Conservation (phyloP, 2,888 invertebrate species). For the Parnassius mnemosyne region DNA sequence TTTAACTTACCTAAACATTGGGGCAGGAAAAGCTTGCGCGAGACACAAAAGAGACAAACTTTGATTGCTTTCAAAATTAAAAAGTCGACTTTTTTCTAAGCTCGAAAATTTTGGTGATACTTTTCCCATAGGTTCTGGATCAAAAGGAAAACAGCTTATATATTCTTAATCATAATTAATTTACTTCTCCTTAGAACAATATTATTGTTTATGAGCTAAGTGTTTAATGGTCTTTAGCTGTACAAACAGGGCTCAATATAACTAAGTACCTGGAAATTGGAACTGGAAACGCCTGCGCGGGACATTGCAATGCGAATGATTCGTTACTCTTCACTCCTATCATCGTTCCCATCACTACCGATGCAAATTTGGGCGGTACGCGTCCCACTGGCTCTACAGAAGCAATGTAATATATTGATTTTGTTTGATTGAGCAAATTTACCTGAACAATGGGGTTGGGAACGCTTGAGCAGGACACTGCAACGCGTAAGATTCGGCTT, state of each 20-base stretch:
- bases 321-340: slow-evolving; percentile 72
- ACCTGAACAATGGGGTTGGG: slow-evolving; percentile 80
- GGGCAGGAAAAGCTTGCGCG: slow-evolving; percentile 86
- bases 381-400: slow-evolving; percentile 84
- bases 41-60: slow-evolving; percentile 81
- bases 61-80: slow-evolving; percentile 62
- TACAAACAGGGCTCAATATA: slow-evolving; percentile 10
- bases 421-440: slow-evolving; percentile 39
- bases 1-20: slow-evolving; percentile 83
- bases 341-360: slow-evolving; percentile 82
- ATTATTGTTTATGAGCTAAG: not conserved
- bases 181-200: not conserved
- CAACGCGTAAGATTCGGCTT: slow-evolving; percentile 68
- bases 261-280: slow-evolving; percentile 80
- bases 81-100: slow-evolving; percentile 67
- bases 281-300: slow-evolving; percentile 84
- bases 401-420: slow-evolving; percentile 37
- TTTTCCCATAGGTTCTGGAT: slow-evolving; percentile 82
- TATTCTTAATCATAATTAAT: slow-evolving; percentile 2
- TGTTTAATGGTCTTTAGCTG: not conserved
- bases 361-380: slow-evolving; percentile 84
- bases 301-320: slow-evolving; percentile 81
- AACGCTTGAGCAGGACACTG: slow-evolving; percentile 86
- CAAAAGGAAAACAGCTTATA: slow-evolving; percentile 36
- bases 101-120: slow-evolving; percentile 83